phyloP scores from a whole-genome alignment of 2,888 invertebrate genomes.

The Philereme vetulata region DNA sequence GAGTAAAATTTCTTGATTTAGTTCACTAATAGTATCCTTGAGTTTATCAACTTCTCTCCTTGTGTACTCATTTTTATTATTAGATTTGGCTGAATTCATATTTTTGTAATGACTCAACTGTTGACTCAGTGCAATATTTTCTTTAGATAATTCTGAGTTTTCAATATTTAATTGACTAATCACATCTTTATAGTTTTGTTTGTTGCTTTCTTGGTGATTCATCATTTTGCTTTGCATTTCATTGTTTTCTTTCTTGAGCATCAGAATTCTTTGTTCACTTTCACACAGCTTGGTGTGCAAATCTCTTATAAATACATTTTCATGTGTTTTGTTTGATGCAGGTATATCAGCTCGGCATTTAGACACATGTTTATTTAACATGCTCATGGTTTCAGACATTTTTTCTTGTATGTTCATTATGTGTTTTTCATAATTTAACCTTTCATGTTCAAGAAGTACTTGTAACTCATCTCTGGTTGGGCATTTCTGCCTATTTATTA shows the following conservation, averaged over 20 bases:
- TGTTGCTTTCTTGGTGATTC: conserved; percentile 54
- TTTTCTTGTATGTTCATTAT: conserved; percentile 65
- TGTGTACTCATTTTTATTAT: conserved; percentile 52
- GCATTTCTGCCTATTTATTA: conserved; percentile 51
- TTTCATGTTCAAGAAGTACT: conserved; percentile 67
- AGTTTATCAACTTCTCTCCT: conserved; percentile 60
- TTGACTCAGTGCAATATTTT: conserved; percentile 71
- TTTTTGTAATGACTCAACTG: conserved; percentile 67
- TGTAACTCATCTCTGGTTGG: conserved; percentile 69
- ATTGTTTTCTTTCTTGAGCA: conserved; percentile 77
- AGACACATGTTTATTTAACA: conserved; percentile 63
- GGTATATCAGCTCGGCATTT: conserved; percentile 54
- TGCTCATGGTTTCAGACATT: conserved; percentile 64
- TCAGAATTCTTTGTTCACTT: conserved; percentile 76
- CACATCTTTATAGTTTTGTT: conserved; percentile 71
- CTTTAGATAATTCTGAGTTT: conserved; percentile 73
- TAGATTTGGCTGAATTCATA: conserved; percentile 50
- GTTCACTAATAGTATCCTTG: conserved; percentile 60
- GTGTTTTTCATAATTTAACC: conserved; percentile 72
- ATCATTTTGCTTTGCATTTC: conserved; percentile 57
- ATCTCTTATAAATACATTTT: conserved; percentile 65
- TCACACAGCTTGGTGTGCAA: conserved; percentile 75
- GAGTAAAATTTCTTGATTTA: conserved; percentile 60
- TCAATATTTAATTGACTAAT: conserved; percentile 73
- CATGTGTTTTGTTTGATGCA: conserved; percentile 43